Percentiles rank a stretch among this genome's conserved stretches.
Conservation (phyloP, 2,113 vertebrate genomes). For the Polypterus senegalus region DNA sequence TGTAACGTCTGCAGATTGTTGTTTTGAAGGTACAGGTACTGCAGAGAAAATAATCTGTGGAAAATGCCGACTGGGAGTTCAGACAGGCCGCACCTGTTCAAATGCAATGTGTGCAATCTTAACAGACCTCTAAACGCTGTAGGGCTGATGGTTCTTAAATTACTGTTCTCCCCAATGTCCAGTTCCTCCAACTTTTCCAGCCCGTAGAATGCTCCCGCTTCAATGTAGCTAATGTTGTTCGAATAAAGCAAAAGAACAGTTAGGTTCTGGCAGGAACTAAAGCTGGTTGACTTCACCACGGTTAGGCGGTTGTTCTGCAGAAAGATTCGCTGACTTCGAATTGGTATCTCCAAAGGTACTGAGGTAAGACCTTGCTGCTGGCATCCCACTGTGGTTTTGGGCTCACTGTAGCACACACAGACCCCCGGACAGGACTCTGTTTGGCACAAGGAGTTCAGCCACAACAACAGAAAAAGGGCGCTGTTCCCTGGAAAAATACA, state of each 20-base stretch:
- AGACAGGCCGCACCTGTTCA: slow-evolving; percentile 84
- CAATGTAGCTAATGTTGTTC: slow-evolving; percentile 83
- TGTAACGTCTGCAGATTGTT: slow-evolving; percentile 75
- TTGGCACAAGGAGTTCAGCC: slow-evolving; percentile 68
- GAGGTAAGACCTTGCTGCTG: slow-evolving; percentile 85
- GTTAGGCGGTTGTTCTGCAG: slow-evolving; percentile 88
- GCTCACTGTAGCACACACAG: slow-evolving; percentile 89
- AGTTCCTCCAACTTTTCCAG: slow-evolving; percentile 82
- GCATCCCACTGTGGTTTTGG: slow-evolving; percentile 84
- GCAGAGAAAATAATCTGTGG: slow-evolving; percentile 76
- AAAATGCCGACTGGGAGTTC: slow-evolving; percentile 81
- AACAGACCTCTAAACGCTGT: slow-evolving; percentile 75
- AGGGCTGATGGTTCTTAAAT: slow-evolving; percentile 74
- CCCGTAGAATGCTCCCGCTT: slow-evolving; percentile 75
- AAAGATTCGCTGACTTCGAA: slow-evolving; percentile 85
- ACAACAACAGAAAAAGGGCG: slow-evolving; percentile 82
- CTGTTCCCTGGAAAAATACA: slow-evolving; percentile 57
- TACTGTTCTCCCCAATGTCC: slow-evolving; percentile 87
- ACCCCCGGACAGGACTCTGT: slow-evolving; percentile 73
- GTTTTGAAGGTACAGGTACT: slow-evolving; percentile 94
- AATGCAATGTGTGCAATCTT: slow-evolving; percentile 82
- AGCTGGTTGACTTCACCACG: slow-evolving; percentile 70
- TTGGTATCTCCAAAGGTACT: slow-evolving; percentile 80
- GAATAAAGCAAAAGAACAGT: slow-evolving; percentile 92
- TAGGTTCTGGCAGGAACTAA: slow-evolving; percentile 83